Conservation (phyloP, 2,888 invertebrate species). For the Anthophora plumipes region DNA sequence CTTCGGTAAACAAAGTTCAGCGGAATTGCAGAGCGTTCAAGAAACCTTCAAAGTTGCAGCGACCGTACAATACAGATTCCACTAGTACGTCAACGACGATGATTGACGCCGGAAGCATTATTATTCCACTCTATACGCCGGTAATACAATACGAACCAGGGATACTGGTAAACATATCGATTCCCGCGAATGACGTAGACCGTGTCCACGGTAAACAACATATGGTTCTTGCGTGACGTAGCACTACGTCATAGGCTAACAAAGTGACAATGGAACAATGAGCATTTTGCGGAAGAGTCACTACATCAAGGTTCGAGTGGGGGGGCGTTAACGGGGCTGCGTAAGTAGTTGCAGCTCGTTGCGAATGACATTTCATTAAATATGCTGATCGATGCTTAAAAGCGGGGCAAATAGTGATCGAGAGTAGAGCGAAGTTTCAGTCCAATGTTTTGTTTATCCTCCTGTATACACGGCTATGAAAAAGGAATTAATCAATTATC, state of each 20-base stretch:
- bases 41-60: neutral
- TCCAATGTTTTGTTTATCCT: neutral
- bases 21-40: neutral
- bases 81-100: slow-evolving; percentile 6
- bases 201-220: slow-evolving; percentile 47
- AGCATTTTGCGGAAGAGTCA: slow-evolving; percentile 56
- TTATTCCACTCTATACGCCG: slow-evolving; percentile 44
- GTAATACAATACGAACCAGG: slow-evolving; percentile 57
- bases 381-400: slow-evolving; percentile 39
- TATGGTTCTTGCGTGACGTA: slow-evolving; percentile 52
- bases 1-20: no score
- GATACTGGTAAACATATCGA: slow-evolving; percentile 52
- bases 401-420: slow-evolving; percentile 14
- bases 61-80: neutral
- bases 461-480: neutral
- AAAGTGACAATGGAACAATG: slow-evolving; percentile 59
- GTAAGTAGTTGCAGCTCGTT: slow-evolving; percentile 40
- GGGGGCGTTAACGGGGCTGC: slow-evolving; percentile 12
- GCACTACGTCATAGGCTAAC: slow-evolving; percentile 50
- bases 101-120: slow-evolving; percentile 36
- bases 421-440: neutral
- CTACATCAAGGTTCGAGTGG: slow-evolving; percentile 54
- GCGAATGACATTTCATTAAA: slow-evolving; percentile 54
- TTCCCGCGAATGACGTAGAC: slow-evolving; percentile 47
- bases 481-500: neutral